Conservation (phyloP, 1,140 invertebrate genomes). For the Saccostrea cuccullata region DNA sequence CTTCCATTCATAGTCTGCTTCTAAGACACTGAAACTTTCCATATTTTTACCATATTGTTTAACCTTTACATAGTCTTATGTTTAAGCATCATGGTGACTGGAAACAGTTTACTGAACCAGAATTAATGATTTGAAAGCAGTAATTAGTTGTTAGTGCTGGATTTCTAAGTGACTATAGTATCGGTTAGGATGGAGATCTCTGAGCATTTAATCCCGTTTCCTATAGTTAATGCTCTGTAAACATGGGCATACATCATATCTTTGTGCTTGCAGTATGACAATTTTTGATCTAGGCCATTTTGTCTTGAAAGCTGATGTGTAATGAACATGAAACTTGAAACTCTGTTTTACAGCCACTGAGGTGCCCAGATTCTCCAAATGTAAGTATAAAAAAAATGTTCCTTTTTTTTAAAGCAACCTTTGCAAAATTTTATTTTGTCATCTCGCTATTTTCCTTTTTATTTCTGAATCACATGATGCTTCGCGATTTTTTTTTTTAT, state of each 20-base stretch:
- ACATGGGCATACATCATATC: neutral
- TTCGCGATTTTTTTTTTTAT: too few species aligned
- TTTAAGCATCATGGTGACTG: neutral
- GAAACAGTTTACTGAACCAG: neutral
- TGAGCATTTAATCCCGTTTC: neutral
- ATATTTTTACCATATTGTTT: neutral
- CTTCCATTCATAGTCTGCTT: neutral
- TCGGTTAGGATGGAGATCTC: neutral
- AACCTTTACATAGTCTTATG: neutral
- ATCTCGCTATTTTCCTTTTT: too few species aligned
- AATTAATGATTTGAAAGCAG: conserved; percentile 32
- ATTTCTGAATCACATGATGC: too few species aligned
- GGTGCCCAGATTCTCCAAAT: neutral
- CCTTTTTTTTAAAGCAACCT: neutral
- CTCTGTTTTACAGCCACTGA: neutral
- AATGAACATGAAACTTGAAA: neutral
- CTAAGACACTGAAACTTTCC: neutral
- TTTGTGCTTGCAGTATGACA: neutral
- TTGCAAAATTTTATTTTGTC: neutral
- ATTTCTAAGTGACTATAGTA: neutral
- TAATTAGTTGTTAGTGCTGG: neutral
- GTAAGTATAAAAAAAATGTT: neutral
- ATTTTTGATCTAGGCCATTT: neutral
- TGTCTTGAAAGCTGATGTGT: neutral
- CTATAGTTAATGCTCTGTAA: conserved; percentile 25